Conservation (phyloP, 1,140 invertebrate species). For the Wiebesia pumilae region DNA sequence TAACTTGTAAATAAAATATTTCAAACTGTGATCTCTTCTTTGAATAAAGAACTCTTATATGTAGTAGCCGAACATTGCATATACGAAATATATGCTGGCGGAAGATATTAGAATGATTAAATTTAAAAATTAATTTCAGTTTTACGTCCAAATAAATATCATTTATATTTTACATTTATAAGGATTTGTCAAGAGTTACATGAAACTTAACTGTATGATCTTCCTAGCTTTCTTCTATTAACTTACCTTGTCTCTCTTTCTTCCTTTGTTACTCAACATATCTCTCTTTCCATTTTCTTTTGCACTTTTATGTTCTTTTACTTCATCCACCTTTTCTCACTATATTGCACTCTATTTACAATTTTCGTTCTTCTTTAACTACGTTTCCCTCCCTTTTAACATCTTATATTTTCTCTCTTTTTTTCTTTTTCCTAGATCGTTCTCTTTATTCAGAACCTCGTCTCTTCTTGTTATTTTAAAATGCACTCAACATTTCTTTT, state of each 20-base stretch:
- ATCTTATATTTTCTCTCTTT: neutral
- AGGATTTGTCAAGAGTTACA: neutral
- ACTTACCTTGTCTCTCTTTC: neutral
- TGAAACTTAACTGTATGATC: neutral
- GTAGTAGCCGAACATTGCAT: no score
- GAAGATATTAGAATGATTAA: neutral
- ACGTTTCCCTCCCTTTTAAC: neutral
- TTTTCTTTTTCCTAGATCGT: neutral
- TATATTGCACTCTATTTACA: neutral
- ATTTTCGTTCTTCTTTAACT: constrained; percentile 1
- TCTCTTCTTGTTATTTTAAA: neutral
- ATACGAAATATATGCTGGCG: neutral
- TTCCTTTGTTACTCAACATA: neutral
- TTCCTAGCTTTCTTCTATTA: neutral
- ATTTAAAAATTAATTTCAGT: neutral
- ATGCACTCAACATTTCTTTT: neutral
- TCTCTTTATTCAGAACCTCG: neutral
- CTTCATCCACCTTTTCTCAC: neutral
- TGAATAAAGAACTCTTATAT: no score
- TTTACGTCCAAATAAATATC: neutral
- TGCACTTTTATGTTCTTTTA: neutral
- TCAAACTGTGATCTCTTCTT: no score
- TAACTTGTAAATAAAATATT: no score
- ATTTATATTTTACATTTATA: neutral
- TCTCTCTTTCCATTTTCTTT: neutral